phyloP scores from a whole-genome alignment of 2,797 vertebrate genomes.

The Spheniscus humboldti region DNA sequence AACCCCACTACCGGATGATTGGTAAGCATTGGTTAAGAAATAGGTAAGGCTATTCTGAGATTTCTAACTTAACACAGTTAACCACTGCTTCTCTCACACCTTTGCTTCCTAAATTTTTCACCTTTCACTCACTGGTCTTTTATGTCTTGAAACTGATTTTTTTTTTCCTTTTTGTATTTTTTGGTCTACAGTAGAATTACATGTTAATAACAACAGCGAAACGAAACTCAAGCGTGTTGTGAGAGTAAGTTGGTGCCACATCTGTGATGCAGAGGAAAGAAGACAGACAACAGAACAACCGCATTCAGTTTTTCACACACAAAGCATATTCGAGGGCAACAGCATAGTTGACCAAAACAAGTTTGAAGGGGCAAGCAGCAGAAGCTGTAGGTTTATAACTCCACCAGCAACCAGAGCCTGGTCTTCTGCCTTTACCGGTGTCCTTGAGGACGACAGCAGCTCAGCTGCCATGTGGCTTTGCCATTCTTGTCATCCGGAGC shows the following conservation, averaged over 20 bases:
- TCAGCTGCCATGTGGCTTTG: constrained; percentile 12
- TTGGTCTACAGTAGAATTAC: constrained; percentile 85
- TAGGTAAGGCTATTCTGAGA: constrained; percentile 77
- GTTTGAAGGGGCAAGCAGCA: constrained; percentile 32
- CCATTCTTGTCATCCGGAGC: constrained; percentile 27
- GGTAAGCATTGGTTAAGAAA: constrained; percentile 77
- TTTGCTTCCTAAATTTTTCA: constrained; percentile 59
- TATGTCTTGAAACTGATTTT: constrained; percentile 70
- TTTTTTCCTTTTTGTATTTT: constrained; percentile 68
- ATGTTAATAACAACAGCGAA: constrained; percentile 73
- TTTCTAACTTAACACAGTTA: constrained; percentile 72
- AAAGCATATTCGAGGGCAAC: constrained; percentile 56
- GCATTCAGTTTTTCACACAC: constrained; percentile 65
- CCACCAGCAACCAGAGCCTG: constrained; percentile 49
- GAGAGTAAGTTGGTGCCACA: constrained; percentile 73
- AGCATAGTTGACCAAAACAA: constrained; percentile 47
- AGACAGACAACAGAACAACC: constrained; percentile 61
- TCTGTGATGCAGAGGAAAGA: constrained; percentile 68
- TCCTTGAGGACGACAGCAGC: constrained; percentile 43
- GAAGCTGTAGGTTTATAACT: constrained; percentile 44
- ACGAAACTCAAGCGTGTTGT: constrained; percentile 55
- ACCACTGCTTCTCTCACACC: constrained; percentile 70
- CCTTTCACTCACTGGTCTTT: constrained; percentile 70
- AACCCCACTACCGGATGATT: constrained; percentile 68
- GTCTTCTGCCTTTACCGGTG: background rate